Evolutionary conservation across 2,113 vertebrate genomes (phyloP).

Genomic region (Strix aluco): DNA sequence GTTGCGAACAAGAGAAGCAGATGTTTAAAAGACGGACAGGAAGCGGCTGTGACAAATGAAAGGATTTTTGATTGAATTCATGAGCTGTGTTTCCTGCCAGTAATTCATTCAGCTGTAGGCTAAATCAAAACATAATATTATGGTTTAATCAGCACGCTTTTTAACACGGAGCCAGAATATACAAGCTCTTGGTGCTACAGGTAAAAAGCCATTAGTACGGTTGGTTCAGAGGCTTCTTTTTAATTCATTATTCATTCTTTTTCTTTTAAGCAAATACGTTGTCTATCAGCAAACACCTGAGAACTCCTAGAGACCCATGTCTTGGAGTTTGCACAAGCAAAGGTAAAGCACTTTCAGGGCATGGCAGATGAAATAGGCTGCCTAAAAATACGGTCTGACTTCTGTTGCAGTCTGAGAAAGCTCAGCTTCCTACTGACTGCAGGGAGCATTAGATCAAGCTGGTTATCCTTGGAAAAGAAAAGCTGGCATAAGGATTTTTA

Average conservation of each 20-base stretch:
- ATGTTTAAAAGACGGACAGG: constrained; percentile 78
- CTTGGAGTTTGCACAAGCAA: constrained; percentile 47
- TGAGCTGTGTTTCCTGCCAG: constrained; percentile 80
- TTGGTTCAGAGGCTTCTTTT: constrained; percentile 12
- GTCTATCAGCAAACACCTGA: constrained; percentile 46
- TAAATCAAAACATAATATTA: constrained; percentile 74
- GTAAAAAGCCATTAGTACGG: constrained; percentile 42
- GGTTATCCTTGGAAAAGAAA: not conserved
- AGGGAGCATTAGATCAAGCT: not conserved
- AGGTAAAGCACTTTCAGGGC: not conserved
- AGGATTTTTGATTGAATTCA: constrained; percentile 79
- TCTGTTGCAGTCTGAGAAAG: not conserved
- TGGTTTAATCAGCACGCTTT: constrained; percentile 67
- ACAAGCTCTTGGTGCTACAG: constrained; percentile 39
- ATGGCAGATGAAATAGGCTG: not conserved
- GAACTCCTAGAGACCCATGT: not conserved
- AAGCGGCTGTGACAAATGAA: constrained; percentile 81
- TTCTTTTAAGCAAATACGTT: constrained; percentile 10
- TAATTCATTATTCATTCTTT: constrained; percentile 11
- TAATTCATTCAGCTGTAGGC: constrained; percentile 77
- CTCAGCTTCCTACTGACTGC: not conserved
- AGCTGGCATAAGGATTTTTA: not conserved
- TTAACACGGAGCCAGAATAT: constrained; percentile 52
- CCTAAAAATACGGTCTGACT: not conserved
- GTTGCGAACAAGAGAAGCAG: constrained; percentile 75